Evolutionary conservation across 2,797 vertebrate species (phyloP).

Genomic region (Myotis findleyi): DNA sequence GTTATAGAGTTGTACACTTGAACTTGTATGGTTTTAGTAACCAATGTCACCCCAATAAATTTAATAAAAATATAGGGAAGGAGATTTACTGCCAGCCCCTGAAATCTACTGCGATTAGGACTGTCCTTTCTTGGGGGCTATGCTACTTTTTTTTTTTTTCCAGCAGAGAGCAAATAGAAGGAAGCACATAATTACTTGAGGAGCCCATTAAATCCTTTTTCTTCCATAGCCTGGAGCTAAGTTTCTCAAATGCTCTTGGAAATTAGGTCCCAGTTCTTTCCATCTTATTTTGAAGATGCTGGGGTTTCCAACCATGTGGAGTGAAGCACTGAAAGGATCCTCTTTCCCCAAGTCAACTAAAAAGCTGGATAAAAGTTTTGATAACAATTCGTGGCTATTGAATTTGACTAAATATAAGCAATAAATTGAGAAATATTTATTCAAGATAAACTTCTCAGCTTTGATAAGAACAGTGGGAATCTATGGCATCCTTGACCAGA

Average conservation of each 20-base stretch:
- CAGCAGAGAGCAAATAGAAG: background rate
- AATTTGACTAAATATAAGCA: background rate
- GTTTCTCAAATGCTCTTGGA: background rate
- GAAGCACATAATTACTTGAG: background rate
- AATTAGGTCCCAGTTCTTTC: background rate
- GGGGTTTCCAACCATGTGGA: background rate
- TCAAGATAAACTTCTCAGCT: background rate
- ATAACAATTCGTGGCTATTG: background rate
- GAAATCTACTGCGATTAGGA: background rate
- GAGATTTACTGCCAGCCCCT: too few relatives aligned
- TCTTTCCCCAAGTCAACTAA: background rate
- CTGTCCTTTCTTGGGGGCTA: background rate
- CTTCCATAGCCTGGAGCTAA: background rate
- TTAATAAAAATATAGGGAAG: background rate
- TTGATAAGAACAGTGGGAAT: background rate
- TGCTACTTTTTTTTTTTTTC: background rate
- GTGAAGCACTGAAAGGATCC: background rate
- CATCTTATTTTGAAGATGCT: background rate
- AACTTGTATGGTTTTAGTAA: background rate
- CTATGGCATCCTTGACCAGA: too few relatives aligned
- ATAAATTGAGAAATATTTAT: background rate
- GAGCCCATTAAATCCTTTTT: background rate
- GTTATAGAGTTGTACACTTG: background rate
- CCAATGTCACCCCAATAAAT: background rate
- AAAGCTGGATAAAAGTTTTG: background rate